Percentiles rank a stretch among this genome's conserved stretches.
phyloP scores from a whole-genome alignment of 2,113 vertebrate species.

The Neoarius graeffei region DNA sequence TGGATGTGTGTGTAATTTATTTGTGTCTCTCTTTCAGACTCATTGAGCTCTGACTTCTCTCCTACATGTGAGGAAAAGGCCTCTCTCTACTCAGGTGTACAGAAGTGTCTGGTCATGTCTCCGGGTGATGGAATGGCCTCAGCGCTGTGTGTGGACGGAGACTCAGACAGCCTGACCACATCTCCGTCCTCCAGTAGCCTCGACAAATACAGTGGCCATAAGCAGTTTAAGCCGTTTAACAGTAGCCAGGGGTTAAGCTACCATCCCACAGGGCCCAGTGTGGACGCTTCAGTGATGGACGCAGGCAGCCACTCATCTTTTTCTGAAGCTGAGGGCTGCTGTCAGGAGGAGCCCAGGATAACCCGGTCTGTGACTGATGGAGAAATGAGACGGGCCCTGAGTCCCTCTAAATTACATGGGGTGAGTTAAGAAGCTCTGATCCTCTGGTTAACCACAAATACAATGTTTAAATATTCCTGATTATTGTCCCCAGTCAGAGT shows the following conservation, averaged over 20 bases:
- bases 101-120: slow-evolving; percentile 77
- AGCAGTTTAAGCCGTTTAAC: slow-evolving; percentile 59
- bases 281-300: slow-evolving; percentile 53
- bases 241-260: slow-evolving; percentile 47
- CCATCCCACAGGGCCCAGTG: slow-evolving; percentile 70
- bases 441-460: background rate
- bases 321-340: slow-evolving; percentile 78
- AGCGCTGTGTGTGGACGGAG: slow-evolving; percentile 72
- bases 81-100: slow-evolving; percentile 81
- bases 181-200: slow-evolving; percentile 85
- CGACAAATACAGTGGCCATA: slow-evolving; percentile 84
- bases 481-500: background rate
- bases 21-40: slow-evolving; percentile 52
- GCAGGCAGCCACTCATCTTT: slow-evolving; percentile 80
- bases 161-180: slow-evolving; percentile 76
- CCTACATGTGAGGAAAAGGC: slow-evolving; percentile 73
- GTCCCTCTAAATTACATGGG: slow-evolving; percentile 80
- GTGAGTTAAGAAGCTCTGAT: slow-evolving; percentile 78
- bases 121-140: slow-evolving; percentile 71
- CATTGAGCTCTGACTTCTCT: slow-evolving; percentile 67
- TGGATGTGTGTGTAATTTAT: background rate
- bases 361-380: slow-evolving; percentile 88
- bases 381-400: slow-evolving; percentile 83
- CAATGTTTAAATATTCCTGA: background rate
- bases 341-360: slow-evolving; percentile 80